Conservation (phyloP, 2,797 vertebrate genomes). For the Coranthus polyacanthus region DNA sequence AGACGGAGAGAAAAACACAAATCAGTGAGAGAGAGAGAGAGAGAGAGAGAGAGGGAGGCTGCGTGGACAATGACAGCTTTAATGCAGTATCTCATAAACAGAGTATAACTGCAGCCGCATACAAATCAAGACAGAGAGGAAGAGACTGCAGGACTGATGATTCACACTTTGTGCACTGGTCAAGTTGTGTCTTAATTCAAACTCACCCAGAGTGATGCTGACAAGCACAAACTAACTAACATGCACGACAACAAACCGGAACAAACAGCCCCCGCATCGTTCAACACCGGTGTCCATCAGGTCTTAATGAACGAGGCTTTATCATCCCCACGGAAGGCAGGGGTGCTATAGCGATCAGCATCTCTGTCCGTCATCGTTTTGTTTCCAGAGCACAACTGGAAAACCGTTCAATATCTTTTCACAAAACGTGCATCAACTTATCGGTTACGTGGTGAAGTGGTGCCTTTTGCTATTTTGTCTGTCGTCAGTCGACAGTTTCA, state of each 20-base stretch:
- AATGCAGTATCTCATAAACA: constrained; percentile 76
- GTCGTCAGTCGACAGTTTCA: too few species aligned
- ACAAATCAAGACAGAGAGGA: constrained; percentile 34
- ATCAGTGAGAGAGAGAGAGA: constrained; percentile 35
- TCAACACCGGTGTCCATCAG: too few species aligned
- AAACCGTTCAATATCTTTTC: too few species aligned
- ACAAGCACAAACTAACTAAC: neutral
- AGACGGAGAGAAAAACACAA: neutral
- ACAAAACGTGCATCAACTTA: too few species aligned
- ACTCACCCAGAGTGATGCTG: too few species aligned
- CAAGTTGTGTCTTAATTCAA: constrained; percentile 21
- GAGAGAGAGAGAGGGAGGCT: constrained; percentile 25
- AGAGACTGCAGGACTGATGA: constrained; percentile 21
- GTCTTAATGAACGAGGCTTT: too few species aligned
- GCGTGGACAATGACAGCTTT: constrained; percentile 66
- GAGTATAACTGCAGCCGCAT: constrained; percentile 38
- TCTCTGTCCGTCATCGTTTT: too few species aligned
- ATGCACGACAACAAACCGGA: neutral
- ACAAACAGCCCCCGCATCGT: neutral
- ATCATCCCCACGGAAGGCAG: too few species aligned
- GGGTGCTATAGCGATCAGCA: too few species aligned
- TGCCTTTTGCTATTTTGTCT: too few species aligned
- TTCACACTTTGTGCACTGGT: constrained; percentile 35
- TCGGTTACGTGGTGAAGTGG: too few species aligned
- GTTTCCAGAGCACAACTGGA: too few species aligned